Percentiles rank a stretch among this genome's conserved stretches.
Evolutionary conservation across 2,797 vertebrate genomes (phyloP).

Genomic region (Diplodus puntazzo): DNA sequence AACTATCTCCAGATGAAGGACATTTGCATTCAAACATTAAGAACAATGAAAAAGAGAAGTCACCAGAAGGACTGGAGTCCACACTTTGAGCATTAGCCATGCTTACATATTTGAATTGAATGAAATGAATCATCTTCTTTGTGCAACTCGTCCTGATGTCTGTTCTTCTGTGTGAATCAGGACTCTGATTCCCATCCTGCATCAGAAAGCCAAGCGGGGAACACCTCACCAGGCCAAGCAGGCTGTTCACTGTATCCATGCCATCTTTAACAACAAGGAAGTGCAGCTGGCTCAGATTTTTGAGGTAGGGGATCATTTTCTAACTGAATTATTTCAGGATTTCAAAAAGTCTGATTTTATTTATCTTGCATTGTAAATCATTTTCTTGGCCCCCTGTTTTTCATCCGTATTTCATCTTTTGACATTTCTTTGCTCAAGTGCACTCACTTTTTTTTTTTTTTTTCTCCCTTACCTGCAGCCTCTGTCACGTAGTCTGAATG

Average conservation of each 20-base stretch:
- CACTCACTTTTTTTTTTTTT: not conserved
- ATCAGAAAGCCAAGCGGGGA: constrained; percentile 98
- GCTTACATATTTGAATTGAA: not conserved
- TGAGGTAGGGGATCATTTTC: constrained; percentile 85
- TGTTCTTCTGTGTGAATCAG: constrained; percentile 77
- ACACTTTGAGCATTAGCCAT: not conserved
- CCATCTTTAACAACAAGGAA: constrained; percentile 99
- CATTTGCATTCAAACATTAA: not conserved
- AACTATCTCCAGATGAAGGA: not conserved
- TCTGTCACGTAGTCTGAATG: constrained; percentile 97
- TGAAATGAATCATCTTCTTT: not conserved
- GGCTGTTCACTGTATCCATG: constrained; percentile 98
- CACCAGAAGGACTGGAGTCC: not conserved
- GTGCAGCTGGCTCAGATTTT: constrained; percentile 99
- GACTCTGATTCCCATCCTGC: constrained; percentile 97
- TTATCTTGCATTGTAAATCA: not conserved
- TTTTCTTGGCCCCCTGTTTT: not conserved
- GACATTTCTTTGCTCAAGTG: not conserved
- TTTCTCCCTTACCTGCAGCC: constrained; percentile 82
- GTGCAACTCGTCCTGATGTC: not conserved
- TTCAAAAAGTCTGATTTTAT: not conserved
- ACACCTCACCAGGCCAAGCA: constrained; percentile 99
- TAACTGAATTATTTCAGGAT: not conserved
- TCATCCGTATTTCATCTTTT: not conserved
- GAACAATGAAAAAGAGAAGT: not conserved